Conservation (phyloP, 1,140 invertebrate species). For the Portunus trituberculatus region DNA sequence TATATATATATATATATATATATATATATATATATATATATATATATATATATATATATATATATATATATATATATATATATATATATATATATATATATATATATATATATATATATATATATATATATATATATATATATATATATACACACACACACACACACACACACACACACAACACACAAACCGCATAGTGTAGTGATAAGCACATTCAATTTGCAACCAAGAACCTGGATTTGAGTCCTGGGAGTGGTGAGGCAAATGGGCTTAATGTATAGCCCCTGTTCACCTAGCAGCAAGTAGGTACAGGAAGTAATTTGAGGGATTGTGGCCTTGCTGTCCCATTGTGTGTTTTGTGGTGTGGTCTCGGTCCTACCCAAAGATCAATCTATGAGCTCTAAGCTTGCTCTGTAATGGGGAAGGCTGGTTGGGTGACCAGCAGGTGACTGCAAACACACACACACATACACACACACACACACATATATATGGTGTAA, state of each 20-base stretch:
- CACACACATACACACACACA: background rate
- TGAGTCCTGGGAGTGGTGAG: no score
- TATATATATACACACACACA: conserved; percentile 60
- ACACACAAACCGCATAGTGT: background rate
- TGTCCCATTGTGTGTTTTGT: no score
- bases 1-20: conserved; percentile 61
- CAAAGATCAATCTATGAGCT: no score
- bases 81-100: conserved; percentile 67
- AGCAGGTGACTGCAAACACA: background rate
- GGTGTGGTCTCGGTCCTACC: no score
- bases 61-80: conserved; percentile 66
- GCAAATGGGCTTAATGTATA: no score
- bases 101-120: conserved; percentile 68
- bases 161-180: conserved; percentile 50
- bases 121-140: conserved; percentile 61
- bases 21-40: conserved; percentile 65
- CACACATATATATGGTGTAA: background rate
- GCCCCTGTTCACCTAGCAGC: no score
- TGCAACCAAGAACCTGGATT: background rate
- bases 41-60: conserved; percentile 54
- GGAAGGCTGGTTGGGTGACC: no score
- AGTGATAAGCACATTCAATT: background rate
- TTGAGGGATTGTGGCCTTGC: no score
- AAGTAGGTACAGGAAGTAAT: no score
- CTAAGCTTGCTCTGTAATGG: no score